Percentiles rank a stretch among this genome's conserved stretches.
These are phyloP conservation scores for Lumbricus terrestris DNA, from an alignment of 2,888 invertebrate genomes.

Conservation along the genomic window DNA sequence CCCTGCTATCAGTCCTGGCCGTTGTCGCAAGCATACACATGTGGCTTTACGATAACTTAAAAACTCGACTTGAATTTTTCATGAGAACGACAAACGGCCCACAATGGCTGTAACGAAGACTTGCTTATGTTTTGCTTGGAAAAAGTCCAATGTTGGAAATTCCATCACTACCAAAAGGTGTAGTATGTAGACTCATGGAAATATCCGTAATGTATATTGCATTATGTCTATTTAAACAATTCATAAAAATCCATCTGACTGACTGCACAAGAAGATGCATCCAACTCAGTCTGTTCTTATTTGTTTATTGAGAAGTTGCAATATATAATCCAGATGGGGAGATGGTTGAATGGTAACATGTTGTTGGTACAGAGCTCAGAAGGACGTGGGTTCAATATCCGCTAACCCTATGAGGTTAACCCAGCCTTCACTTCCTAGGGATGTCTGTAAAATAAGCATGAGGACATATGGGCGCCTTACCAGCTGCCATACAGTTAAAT, in stretches of 20 bases:
- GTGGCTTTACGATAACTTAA: not conserved
- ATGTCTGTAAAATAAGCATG: too few relatives aligned
- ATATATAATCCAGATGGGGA: too few relatives aligned
- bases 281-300: not conserved
- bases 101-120: not conserved
- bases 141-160: not conserved
- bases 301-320: not conserved
- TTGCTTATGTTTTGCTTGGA: not conserved
- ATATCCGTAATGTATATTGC: not conserved
- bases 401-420: too few relatives aligned
- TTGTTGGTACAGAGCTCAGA: too few relatives aligned
- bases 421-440: too few relatives aligned
- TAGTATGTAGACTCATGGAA: not conserved
- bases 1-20: not conserved
- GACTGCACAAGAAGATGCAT: too few relatives aligned
- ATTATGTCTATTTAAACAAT: not conserved
- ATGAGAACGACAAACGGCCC: not conserved
- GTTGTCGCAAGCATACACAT: not conserved
- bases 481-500: too few relatives aligned
- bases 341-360: too few relatives aligned
- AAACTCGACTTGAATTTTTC: not conserved
- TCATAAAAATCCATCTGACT: not conserved
- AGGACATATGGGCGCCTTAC: too few relatives aligned
- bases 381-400: too few relatives aligned
- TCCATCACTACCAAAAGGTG: not conserved